These are phyloP conservation scores for Stegophylla sp. DNA, from an alignment of 2,888 invertebrate species.

Conservation along the genomic window DNA sequence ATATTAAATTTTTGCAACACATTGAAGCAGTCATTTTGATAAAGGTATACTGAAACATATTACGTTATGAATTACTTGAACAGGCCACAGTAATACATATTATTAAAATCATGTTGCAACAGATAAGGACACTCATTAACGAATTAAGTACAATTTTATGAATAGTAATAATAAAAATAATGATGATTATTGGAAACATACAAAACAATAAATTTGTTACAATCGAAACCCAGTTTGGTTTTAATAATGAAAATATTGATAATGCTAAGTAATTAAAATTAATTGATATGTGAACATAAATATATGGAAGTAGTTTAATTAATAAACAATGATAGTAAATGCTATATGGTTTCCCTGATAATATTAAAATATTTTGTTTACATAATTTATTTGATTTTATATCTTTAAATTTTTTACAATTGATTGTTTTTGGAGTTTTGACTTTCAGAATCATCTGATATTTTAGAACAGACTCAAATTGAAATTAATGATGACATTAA, in stretches of 20 bases:
- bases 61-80: not conserved
- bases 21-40: not conserved
- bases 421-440: too few relatives aligned
- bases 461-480: too few relatives aligned
- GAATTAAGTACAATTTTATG: not conserved
- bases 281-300: not conserved
- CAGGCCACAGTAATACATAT: not conserved
- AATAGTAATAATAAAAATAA: not conserved
- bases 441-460: too few relatives aligned
- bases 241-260: not conserved
- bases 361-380: not conserved
- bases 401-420: too few relatives aligned
- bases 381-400: too few relatives aligned
- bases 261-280: not conserved
- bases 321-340: not conserved
- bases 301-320: not conserved
- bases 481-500: too few relatives aligned
- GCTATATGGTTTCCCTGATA: not conserved
- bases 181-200: not conserved
- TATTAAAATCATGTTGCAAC: not conserved
- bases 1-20: not conserved
- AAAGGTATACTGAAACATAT: not conserved
- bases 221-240: not conserved
- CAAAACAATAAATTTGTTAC: not conserved
- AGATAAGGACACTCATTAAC: slow-evolving; percentile 2